phyloP scores from a whole-genome alignment of 2,113 vertebrate species.

The Dissostichus mawsoni region DNA sequence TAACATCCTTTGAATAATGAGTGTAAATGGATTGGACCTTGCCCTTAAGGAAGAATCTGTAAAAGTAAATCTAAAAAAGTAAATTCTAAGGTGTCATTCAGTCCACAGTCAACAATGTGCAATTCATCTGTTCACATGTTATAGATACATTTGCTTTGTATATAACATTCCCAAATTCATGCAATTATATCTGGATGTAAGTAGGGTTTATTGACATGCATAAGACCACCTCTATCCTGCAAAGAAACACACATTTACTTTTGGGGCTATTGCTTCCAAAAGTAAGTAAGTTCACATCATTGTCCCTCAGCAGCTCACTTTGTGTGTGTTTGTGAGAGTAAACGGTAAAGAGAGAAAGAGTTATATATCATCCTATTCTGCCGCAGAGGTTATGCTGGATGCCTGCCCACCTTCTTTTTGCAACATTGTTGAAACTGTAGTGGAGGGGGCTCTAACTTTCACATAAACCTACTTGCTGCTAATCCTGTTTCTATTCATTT shows the following conservation, averaged over 20 bases:
- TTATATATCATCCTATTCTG: slow-evolving; percentile 34
- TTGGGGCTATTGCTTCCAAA: neutral
- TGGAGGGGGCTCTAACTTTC: slow-evolving; percentile 16
- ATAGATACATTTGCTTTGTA: slow-evolving; percentile 1
- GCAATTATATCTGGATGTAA: neutral
- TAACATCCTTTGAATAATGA: slow-evolving; percentile 50
- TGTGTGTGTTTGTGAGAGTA: slow-evolving; percentile 8
- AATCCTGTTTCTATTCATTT: neutral
- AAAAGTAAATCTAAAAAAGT: neutral
- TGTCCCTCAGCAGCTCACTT: neutral
- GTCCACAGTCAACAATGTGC: slow-evolving; percentile 24
- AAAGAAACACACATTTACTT: neutral
- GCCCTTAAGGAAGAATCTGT: slow-evolving; percentile 27
- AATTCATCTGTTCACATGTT: slow-evolving; percentile 14
- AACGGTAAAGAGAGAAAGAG: slow-evolving; percentile 3
- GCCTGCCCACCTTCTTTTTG: slow-evolving; percentile 53
- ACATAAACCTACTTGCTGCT: slow-evolving; percentile 18
- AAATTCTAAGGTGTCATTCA: slow-evolving; percentile 28
- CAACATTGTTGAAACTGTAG: slow-evolving; percentile 30
- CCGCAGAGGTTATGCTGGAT: slow-evolving; percentile 53
- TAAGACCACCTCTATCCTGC: neutral
- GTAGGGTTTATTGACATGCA: neutral
- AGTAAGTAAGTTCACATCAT: neutral
- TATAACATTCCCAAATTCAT: neutral
- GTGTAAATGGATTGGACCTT: slow-evolving; percentile 28